These are phyloP conservation scores for Drosophila bocki DNA, from an alignment of 1,140 invertebrate species.

Conservation along the genomic window DNA sequence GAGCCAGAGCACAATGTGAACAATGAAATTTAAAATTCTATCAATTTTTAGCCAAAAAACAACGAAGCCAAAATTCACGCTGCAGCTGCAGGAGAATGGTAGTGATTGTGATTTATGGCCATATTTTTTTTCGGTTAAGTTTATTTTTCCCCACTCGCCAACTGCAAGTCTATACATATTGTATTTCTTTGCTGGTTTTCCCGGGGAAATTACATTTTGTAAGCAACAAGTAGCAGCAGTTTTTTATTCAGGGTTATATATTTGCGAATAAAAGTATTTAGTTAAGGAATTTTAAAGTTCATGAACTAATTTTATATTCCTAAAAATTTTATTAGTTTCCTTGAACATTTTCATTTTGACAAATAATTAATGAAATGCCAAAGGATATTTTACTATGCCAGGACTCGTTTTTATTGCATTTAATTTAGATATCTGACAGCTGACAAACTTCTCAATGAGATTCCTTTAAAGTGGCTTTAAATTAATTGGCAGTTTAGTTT, in stretches of 20 bases:
- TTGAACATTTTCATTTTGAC: too few relatives aligned
- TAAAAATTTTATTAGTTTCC: neutral
- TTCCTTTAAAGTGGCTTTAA: conserved; percentile 2
- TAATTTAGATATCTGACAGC: neutral
- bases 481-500: conserved; percentile 22
- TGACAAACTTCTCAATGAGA: neutral
- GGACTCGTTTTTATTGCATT: neutral
- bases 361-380: conserved; percentile 1
- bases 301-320: too few relatives aligned
- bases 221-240: conserved; percentile 19
- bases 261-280: neutral
- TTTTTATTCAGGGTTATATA: neutral
- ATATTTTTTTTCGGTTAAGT: conserved; percentile 20
- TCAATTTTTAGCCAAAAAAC: conserved; percentile 45
- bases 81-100: conserved; percentile 16
- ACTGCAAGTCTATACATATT: conserved; percentile 26
- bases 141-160: conserved; percentile 3
- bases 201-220: neutral
- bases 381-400: neutral
- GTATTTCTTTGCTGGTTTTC: neutral
- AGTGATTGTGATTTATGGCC: conserved; percentile 49
- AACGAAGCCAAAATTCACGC: conserved; percentile 1
- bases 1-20: conserved; percentile 26
- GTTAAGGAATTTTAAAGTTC: too few relatives aligned
- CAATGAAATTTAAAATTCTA: conserved; percentile 67